Conservation (phyloP, 2,113 vertebrate species). For the Bettongia penicillata region DNA sequence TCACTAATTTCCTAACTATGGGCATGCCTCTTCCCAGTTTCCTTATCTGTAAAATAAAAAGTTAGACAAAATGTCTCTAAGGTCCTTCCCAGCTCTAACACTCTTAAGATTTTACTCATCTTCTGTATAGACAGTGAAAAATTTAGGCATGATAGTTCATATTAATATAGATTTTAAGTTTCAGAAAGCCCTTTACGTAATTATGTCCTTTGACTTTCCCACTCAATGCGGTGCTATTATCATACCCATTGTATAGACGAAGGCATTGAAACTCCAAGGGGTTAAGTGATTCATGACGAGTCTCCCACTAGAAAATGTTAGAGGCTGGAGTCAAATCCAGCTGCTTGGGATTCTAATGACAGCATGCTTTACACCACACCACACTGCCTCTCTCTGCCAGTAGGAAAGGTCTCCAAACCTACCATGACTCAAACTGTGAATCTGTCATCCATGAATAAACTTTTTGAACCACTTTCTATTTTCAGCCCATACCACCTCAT, state of each 20-base stretch:
- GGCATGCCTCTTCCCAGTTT: too few species aligned
- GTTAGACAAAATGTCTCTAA: too few species aligned
- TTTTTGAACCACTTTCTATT: not conserved
- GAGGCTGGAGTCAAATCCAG: not conserved
- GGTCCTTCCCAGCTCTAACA: too few species aligned
- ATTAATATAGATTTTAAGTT: not conserved
- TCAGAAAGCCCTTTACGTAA: not conserved
- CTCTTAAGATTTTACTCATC: too few species aligned
- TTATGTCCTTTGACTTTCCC: too few species aligned
- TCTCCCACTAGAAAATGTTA: not conserved
- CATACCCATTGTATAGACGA: not conserved
- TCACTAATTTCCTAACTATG: too few species aligned
- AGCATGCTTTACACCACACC: not conserved
- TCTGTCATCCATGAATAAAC: not conserved
- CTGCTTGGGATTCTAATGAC: not conserved
- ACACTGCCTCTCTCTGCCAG: not conserved
- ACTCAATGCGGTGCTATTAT: not conserved
- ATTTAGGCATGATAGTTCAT: not conserved
- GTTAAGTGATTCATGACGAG: not conserved
- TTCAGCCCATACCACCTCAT: not conserved
- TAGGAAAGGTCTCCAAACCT: not conserved
- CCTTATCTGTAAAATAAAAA: too few species aligned
- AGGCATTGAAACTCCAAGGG: too few species aligned
- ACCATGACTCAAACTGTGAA: not conserved
- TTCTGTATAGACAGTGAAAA: too few species aligned